These are phyloP conservation scores for Phrynocephalus versicolor DNA, from an alignment of 2,113 vertebrate species.

Conservation along the genomic window DNA sequence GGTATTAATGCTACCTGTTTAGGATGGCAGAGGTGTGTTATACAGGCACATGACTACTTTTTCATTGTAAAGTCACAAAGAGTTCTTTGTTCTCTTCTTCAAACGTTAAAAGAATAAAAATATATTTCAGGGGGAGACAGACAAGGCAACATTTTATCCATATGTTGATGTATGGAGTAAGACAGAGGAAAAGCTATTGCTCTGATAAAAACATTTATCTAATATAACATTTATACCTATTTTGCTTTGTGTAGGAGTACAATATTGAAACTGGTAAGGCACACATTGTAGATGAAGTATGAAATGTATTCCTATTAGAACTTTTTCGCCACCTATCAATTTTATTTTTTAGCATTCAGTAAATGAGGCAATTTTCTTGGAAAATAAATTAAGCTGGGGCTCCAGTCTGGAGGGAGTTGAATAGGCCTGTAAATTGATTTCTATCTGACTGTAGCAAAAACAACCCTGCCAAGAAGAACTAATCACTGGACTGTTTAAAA, in stretches of 20 bases:
- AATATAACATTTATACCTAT: background rate
- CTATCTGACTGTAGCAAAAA: background rate
- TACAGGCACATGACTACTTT: background rate
- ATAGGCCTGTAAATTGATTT: background rate
- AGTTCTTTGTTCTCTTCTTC: background rate
- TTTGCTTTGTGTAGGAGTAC: conserved; percentile 23
- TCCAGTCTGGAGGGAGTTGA: background rate
- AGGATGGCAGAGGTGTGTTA: background rate
- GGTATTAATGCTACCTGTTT: background rate
- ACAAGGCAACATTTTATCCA: background rate
- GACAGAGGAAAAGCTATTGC: background rate
- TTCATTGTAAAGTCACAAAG: background rate
- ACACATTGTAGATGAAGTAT: background rate
- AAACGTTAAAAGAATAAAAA: conserved; percentile 14
- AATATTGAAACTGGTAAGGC: background rate
- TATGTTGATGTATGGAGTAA: background rate
- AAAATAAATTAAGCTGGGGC: background rate
- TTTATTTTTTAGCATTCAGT: background rate
- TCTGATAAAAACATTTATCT: conserved; percentile 12
- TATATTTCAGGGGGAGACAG: conserved; percentile 4
- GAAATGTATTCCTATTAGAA: background rate
- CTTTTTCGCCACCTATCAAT: conserved; percentile 19
- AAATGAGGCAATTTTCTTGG: conserved; percentile 1
- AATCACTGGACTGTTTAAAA: background rate
- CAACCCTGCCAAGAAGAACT: background rate